Conservation (phyloP, 2,113 vertebrate genomes). For the Mesocricetus auratus region DNA sequence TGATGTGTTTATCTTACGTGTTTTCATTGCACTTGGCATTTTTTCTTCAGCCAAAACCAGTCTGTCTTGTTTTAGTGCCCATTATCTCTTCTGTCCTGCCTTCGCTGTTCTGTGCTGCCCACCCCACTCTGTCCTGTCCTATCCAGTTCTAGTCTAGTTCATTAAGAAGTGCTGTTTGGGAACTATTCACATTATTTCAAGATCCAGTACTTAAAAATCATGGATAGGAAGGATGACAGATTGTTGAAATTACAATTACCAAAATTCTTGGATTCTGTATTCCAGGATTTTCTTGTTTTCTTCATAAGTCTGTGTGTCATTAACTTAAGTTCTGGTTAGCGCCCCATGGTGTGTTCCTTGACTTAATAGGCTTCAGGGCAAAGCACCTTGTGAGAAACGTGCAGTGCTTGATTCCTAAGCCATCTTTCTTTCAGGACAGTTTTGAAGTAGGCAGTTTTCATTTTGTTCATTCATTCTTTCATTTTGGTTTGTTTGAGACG, state of each 20-base stretch:
- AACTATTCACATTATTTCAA: slow-evolving; percentile 27
- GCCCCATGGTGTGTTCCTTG: background rate
- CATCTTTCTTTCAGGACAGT: slow-evolving; percentile 5
- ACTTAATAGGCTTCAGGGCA: background rate
- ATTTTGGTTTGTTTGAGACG: no score
- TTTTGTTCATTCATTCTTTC: background rate
- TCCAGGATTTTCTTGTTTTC: background rate
- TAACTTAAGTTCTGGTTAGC: background rate
- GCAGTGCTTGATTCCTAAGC: slow-evolving; percentile 41
- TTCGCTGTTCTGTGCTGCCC: background rate
- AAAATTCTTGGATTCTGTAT: background rate
- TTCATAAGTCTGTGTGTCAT: background rate
- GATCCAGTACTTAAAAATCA: slow-evolving; percentile 41
- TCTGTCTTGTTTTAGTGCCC: background rate
- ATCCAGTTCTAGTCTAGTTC: slow-evolving; percentile 28
- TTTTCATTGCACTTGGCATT: background rate
- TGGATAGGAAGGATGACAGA: background rate
- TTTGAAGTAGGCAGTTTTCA: background rate
- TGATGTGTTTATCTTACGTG: background rate
- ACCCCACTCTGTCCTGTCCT: background rate
- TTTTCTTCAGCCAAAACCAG: background rate
- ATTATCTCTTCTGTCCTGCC: background rate
- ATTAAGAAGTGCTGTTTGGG: background rate
- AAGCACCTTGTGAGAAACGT: background rate
- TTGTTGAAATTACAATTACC: slow-evolving; percentile 26